phyloP scores from a whole-genome alignment of 1,140 invertebrate species.

The Holcopasites calliopsidis region DNA sequence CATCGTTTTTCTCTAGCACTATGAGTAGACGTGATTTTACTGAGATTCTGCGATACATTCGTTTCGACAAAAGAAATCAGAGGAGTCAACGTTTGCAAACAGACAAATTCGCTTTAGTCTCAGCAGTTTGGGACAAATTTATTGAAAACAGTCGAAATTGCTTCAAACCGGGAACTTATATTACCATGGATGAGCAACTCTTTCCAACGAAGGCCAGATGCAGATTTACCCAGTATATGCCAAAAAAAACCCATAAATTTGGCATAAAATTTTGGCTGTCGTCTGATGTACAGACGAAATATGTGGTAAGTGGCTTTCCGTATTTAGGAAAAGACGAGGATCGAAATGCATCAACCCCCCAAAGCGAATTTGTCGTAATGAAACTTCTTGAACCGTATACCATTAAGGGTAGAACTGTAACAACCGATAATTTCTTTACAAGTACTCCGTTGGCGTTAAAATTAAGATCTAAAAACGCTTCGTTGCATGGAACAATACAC shows the following conservation, averaged over 20 bases:
- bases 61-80: constrained; percentile 67
- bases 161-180: constrained; percentile 66
- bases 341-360: not conserved
- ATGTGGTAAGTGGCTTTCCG: constrained; percentile 38
- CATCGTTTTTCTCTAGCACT: constrained; percentile 42
- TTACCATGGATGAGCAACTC: constrained; percentile 69
- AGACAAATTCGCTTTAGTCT: not conserved
- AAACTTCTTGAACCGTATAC: constrained; percentile 25
- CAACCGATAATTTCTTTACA: constrained; percentile 36
- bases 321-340: constrained; percentile 71
- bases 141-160: constrained; percentile 60
- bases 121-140: not conserved
- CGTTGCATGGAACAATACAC: constrained; percentile 5
- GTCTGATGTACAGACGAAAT: constrained; percentile 25
- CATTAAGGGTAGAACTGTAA: constrained; percentile 45
- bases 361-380: constrained; percentile 22
- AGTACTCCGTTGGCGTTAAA: constrained; percentile 60
- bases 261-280: constrained; percentile 69
- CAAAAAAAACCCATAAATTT: too few relatives aligned
- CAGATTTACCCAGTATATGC: not conserved
- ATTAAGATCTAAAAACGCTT: constrained; percentile 55
- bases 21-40: constrained; percentile 54
- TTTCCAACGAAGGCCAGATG: constrained; percentile 44
- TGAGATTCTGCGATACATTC: constrained; percentile 53
- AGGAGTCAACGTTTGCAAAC: constrained; percentile 55